A percentile compares a stretch with the other conserved stretches of the same genome.
Conservation (phyloP, 2,113 vertebrate genomes). For the Climacteris rufus region DNA sequence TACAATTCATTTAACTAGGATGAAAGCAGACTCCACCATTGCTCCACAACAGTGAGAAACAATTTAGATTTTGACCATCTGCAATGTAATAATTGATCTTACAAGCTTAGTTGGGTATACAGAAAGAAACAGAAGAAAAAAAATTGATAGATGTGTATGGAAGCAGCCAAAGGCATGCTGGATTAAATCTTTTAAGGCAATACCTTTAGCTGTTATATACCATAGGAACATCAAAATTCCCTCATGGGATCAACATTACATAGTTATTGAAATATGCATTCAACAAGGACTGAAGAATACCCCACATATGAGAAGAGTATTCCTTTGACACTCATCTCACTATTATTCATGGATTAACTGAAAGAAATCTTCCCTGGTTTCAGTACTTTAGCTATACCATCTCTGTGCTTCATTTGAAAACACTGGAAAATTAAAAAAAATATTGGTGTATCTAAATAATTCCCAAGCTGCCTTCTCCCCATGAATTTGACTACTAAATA, state of each 20-base stretch:
- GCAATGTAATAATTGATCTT: neutral
- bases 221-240: neutral
- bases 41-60: neutral
- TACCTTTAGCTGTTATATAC: neutral
- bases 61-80: neutral
- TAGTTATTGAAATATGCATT: neutral
- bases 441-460: neutral
- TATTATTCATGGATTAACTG: neutral
- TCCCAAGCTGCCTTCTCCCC: neutral
- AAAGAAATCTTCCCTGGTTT: neutral
- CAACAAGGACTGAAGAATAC: neutral
- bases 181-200: neutral
- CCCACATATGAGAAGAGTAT: neutral
- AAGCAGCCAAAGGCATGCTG: neutral
- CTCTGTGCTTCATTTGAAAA: neutral
- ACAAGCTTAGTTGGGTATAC: neutral
- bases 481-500: neutral
- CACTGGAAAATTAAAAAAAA: neutral
- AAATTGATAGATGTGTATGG: neutral
- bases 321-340: neutral
- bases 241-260: neutral
- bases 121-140: neutral
- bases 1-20: neutral
- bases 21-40: neutral
- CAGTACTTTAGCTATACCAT: neutral